These are phyloP conservation scores for Cossypha heuglini DNA, from an alignment of 2,797 vertebrate genomes.

Conservation along the genomic window DNA sequence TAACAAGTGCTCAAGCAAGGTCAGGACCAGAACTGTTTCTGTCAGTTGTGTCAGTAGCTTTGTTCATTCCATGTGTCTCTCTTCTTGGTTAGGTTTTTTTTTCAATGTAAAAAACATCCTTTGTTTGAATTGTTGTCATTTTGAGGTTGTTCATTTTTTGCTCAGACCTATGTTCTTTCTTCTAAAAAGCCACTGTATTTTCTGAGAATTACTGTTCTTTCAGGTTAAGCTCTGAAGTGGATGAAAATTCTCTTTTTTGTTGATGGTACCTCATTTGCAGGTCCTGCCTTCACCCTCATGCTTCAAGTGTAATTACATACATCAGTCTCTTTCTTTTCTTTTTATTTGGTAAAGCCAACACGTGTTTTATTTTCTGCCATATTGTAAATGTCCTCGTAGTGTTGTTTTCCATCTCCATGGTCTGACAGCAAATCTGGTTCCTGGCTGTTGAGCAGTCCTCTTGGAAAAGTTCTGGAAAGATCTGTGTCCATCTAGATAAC, in stretches of 20 bases:
- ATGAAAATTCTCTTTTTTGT: not conserved
- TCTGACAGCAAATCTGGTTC: not conserved
- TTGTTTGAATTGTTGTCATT: not conserved
- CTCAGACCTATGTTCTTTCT: not conserved
- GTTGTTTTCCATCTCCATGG: not conserved
- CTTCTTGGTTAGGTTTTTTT: not conserved
- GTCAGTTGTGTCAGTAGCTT: not conserved
- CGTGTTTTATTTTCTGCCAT: not conserved
- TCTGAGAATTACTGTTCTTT: not conserved
- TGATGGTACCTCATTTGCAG: not conserved
- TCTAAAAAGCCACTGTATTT: not conserved
- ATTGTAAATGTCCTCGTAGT: rapidly evolving
- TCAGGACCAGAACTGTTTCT: not conserved
- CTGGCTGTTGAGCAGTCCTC: not conserved
- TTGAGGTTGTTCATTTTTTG: not conserved
- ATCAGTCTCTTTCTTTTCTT: not conserved
- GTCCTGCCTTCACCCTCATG: not conserved
- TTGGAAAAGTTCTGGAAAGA: not conserved
- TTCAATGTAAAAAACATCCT: not conserved
- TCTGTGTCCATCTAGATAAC: not conserved
- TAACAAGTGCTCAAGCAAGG: not conserved
- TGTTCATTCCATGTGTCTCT: not conserved
- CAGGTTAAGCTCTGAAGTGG: not conserved
- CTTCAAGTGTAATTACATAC: not conserved
- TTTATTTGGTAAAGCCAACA: not conserved